Percentiles rank a stretch among this genome's conserved stretches.
These are phyloP conservation scores for Tuberolachnus salignus DNA, from an alignment of 2,888 invertebrate genomes.

Conservation along the genomic window DNA sequence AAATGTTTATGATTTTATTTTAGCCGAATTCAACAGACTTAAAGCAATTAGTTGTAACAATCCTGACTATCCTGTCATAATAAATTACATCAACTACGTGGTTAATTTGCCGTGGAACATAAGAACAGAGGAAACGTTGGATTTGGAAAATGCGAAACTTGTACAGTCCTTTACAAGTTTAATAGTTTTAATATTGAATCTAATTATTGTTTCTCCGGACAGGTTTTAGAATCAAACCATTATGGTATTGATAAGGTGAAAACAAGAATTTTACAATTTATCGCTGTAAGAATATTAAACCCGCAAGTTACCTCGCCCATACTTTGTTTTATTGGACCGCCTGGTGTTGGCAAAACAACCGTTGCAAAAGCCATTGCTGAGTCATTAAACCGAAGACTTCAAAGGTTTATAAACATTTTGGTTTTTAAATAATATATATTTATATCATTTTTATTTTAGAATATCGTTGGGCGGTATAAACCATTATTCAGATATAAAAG, in stretches of 20 bases:
- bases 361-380: conserved; percentile 65
- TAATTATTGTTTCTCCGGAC: conserved; percentile 27
- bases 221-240: conserved; percentile 65
- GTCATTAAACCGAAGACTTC: conserved; percentile 65
- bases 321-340: conserved; percentile 67
- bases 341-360: conserved; percentile 67
- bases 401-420: conserved; percentile 60
- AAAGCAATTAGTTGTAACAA: conserved; percentile 64
- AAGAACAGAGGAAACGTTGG: conserved; percentile 62
- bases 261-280: conserved; percentile 65
- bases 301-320: conserved; percentile 62
- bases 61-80: conserved; percentile 65
- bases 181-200: background rate
- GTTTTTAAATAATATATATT: background rate
- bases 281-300: conserved; percentile 65
- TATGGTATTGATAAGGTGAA: conserved; percentile 66
- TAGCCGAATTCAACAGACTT: conserved; percentile 63
- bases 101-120: conserved; percentile 67
- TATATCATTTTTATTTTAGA: background rate
- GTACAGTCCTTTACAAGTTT: conserved; percentile 55
- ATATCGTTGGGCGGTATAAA: conserved; percentile 68
- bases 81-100: conserved; percentile 66
- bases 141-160: conserved; percentile 63
- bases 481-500: conserved; percentile 68
- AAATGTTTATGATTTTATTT: conserved; percentile 63